Evolutionary conservation across 1,140 invertebrate species (phyloP), one percentile per base, ranked within the genome.

Genomic region (Sycophaga agraensis): DNA sequence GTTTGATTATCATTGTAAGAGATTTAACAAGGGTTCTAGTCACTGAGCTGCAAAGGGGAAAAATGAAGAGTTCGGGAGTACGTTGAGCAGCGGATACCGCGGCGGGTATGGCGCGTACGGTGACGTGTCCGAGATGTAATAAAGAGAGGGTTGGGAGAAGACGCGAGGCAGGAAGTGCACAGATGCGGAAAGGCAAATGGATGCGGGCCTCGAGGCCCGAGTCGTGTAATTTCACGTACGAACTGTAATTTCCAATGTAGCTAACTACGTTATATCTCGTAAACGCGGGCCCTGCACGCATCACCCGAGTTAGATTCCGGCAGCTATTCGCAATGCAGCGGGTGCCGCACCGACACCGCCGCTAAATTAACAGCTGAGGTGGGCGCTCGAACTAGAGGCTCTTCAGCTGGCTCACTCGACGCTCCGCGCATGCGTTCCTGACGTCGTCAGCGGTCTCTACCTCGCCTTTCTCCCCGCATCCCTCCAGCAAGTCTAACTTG

Each of bases 191-290:
- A 65, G 57, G 64, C 65, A 67, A 66, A 67, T 65, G 67, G 63
- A 65, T 46, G 40, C 46, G n/a, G 31, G 55, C 49, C 21, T 9
- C 31, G 24, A 14, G n/a, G 51, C 16, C 40, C 59, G 31, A 56
- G 48, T 59, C 55, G 55, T 70, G 66, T 72, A 71, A 73, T 72
- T 67, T 70, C 65, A 51, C 66, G 64, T 65, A 68, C 57, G 51
- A 68, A 60, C 65, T 68, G 70, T 72, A 71, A 72, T 73, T 73
- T 70, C 66, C 65, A 70, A 69, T 70, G 66, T 63, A 64, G 57
- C 63, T 73, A 71, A 73, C 70, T 70, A 66, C 64, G 70, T 69
- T 72, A 67, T 67, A 65, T 65, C 54, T 60, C 53, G 62, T 53
- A 64, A 66, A 63, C 60, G 58, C 54, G 60, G 39, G n/a, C n/a